A percentile compares a stretch with the other conserved stretches of the same genome.
phyloP scores from a whole-genome alignment of 2,888 invertebrate genomes.

The Pseudococcus jackbeardsleyi region DNA sequence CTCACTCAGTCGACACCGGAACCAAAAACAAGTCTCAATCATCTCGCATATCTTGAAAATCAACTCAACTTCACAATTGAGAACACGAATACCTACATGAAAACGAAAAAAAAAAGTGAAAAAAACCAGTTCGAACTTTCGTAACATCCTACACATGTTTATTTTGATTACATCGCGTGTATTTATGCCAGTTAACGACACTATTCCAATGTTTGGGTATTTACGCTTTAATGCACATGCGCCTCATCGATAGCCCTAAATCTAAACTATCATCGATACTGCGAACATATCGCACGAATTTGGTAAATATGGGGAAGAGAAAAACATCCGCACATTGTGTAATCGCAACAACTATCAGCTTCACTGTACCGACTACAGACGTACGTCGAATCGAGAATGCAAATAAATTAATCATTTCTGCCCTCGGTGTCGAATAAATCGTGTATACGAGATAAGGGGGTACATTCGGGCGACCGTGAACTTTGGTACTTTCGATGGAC shows the following conservation, averaged over 20 bases:
- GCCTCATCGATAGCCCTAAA: neutral
- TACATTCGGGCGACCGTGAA: neutral
- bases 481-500: neutral
- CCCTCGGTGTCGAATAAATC: neutral
- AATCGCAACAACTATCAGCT: neutral
- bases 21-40: neutral
- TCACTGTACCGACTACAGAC: neutral
- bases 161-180: slow-evolving; percentile 8
- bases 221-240: neutral
- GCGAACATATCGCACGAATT: neutral
- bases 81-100: neutral
- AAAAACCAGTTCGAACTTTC: slow-evolving; percentile 33
- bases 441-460: neutral
- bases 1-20: neutral
- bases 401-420: slow-evolving; percentile 1
- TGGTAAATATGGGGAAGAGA: neutral
- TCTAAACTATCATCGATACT: neutral
- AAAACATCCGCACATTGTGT: neutral
- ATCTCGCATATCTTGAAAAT: neutral
- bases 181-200: neutral
- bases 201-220: neutral
- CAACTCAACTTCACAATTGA: neutral
- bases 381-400: neutral
- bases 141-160: slow-evolving; percentile 7
- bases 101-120: neutral